A percentile compares a stretch with the other conserved stretches of the same genome.
Conservation (phyloP, 2,888 invertebrate species). For the Actias luna region DNA sequence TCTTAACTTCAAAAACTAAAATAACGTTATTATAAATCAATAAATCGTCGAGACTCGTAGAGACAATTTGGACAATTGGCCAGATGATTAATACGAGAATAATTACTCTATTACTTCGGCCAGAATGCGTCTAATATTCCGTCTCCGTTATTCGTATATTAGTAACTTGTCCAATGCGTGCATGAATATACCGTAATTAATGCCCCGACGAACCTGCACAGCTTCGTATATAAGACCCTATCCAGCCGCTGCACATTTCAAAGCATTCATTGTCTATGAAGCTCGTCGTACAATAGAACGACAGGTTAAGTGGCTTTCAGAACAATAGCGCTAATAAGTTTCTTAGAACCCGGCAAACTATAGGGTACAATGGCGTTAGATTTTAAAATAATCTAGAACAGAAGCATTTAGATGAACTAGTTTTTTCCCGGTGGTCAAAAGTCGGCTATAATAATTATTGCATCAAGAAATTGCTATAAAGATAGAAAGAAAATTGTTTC, state of each 20-base stretch:
- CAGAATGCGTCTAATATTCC: not conserved
- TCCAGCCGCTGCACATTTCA: conserved; percentile 20
- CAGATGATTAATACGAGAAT: too few relatives aligned
- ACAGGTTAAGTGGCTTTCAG: conserved; percentile 32
- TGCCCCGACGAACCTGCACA: not conserved
- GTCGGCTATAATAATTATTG: too few relatives aligned
- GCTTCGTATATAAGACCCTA: not conserved
- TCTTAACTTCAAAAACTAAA: too few relatives aligned
- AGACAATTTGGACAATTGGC: too few relatives aligned
- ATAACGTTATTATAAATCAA: too few relatives aligned
- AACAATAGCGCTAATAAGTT: conserved; percentile 32
- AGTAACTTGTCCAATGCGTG: not conserved
- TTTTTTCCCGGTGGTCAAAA: too few relatives aligned
- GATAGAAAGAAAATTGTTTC: too few relatives aligned
- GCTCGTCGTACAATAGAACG: conserved; percentile 27
- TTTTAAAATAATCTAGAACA: not conserved
- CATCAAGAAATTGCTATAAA: too few relatives aligned
- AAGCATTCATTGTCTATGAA: conserved; percentile 22
- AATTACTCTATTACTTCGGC: not conserved
- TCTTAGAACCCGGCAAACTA: conserved; percentile 13
- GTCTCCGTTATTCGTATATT: not conserved
- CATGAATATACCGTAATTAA: not conserved
- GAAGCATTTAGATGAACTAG: not conserved
- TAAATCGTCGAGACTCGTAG: too few relatives aligned
- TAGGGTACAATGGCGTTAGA: not conserved